phyloP scores from a whole-genome alignment of 2,888 invertebrate genomes.

The Drosophila anceps region DNA sequence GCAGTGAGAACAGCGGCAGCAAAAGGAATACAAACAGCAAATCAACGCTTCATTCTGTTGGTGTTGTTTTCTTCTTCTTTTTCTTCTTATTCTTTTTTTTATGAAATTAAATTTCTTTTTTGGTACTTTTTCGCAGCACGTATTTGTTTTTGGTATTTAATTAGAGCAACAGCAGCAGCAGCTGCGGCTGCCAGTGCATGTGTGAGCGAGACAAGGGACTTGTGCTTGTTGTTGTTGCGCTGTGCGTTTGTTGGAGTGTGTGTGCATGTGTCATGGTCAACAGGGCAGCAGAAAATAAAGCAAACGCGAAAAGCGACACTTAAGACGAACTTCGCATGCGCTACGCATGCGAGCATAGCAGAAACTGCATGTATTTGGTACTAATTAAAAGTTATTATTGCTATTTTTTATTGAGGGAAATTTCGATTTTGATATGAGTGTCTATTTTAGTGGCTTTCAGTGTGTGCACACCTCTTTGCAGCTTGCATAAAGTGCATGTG shows the following conservation, averaged over 20 bases:
- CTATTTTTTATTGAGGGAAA: not conserved
- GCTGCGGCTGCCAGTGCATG: not conserved
- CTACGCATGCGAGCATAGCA: not conserved
- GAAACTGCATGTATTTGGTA: too few species aligned
- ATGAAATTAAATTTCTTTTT: slow-evolving; percentile 53
- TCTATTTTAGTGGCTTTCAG: too few species aligned
- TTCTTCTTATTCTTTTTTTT: slow-evolving; percentile 20
- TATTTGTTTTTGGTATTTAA: slow-evolving; percentile 46
- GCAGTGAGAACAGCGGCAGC: not conserved
- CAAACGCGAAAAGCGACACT: slow-evolving; percentile 2
- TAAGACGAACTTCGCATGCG: slow-evolving; percentile 12
- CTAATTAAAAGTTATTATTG: not conserved
- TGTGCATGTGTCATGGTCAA: slow-evolving; percentile 66
- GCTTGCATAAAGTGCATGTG: not conserved
- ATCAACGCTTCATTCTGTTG: slow-evolving; percentile 50
- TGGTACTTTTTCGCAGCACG: slow-evolving; percentile 3
- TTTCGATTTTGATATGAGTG: not conserved
- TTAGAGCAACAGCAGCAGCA: slow-evolving; percentile 37
- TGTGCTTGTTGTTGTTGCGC: not conserved
- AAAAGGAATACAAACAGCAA: slow-evolving; percentile 9
- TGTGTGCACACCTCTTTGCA: too few species aligned
- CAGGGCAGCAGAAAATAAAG: slow-evolving; percentile 22
- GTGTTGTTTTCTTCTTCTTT: not conserved
- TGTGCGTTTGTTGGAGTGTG: slow-evolving; percentile 2
- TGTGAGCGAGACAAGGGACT: slow-evolving; percentile 14